Base-by-base conservation (phyloP, 2,888 invertebrate species). In the Camponotus fellah region DNA sequence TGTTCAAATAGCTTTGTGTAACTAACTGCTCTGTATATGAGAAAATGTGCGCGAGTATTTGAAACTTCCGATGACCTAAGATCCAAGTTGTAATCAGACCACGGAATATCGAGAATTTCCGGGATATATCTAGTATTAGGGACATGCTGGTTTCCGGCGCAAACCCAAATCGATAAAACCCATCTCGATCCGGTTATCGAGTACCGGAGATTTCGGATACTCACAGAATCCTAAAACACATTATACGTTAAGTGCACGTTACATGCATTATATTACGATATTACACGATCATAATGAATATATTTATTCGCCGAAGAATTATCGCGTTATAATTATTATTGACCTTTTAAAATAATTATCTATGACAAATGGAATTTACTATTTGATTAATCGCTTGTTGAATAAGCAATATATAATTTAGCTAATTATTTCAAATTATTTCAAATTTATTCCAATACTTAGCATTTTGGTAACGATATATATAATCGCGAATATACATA, bases 161-260 rank as follows among this genome's bases (percentile, higher is more conserved):
- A 68, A 68, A 68, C 40, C 68, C 40, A 69, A 79, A 79, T 79
- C 77, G 77, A 79, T 79, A 79, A 69, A 79, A 79, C 14, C 68
- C 77, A 77, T 77, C 32, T 77, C 69, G 56, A 79, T 79, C 58
- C 21, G 43, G 56, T 79, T 69, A 69, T 79, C 77, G 43, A 76
- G 43, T 34, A 43, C 69, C 53, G 77, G 77, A 77, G 68, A 68
- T 77, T 68, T 69, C 77, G 43, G 43, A 58, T 69, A 79, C 40
- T 68, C 32, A 64, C 37, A 26, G 12, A 46, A 56, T 68, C 40
- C 43, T 34, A 32, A 43, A 58, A 43, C 49, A 58, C 58, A 58
- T 69, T 58, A 43, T 32, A 58, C 49, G 49, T 49, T 17, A 49
- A 49, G 17, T 49, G 49, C 49, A 17, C 49, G 49, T 49, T 49